Evolutionary conservation across 2,797 vertebrate species (phyloP).

Genomic region (Ctenopoma multispine): DNA sequence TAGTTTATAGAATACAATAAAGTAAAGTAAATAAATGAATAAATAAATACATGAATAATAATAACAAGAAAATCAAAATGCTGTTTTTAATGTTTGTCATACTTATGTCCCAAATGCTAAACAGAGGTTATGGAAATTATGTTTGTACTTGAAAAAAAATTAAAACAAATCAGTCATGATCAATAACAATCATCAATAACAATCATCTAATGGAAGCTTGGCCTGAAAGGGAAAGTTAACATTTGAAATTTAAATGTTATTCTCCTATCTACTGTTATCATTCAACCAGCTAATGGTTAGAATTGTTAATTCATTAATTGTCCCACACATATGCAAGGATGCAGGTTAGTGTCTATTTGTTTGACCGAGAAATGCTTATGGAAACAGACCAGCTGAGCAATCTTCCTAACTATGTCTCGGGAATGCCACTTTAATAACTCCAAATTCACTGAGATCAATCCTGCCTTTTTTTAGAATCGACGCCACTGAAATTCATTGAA

Average conservation of each 20-base stretch:
- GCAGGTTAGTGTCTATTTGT: constrained; percentile 1
- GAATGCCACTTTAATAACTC: neutral
- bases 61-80: constrained; percentile 34
- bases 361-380: constrained; percentile 13
- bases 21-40: neutral
- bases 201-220: constrained; percentile 56
- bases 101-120: constrained; percentile 67
- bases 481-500: constrained; percentile 5
- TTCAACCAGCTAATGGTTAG: constrained; percentile 20
- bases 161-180: constrained; percentile 77
- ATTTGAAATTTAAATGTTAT: constrained; percentile 74
- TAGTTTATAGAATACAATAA: constrained; percentile 18
- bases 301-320: constrained; percentile 31
- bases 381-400: neutral
- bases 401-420: neutral
- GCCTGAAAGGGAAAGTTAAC: constrained; percentile 68
- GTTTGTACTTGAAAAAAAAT: constrained; percentile 70
- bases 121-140: constrained; percentile 72
- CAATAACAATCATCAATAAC: constrained; percentile 80
- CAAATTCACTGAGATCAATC: constrained; percentile 12
- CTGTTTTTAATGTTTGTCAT: constrained; percentile 58
- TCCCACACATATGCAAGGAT: neutral
- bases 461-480: no score
- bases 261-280: constrained; percentile 30
- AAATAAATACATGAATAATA: constrained; percentile 6